phyloP scores from a whole-genome alignment of 2,797 vertebrate species.

The Pterois miles region DNA sequence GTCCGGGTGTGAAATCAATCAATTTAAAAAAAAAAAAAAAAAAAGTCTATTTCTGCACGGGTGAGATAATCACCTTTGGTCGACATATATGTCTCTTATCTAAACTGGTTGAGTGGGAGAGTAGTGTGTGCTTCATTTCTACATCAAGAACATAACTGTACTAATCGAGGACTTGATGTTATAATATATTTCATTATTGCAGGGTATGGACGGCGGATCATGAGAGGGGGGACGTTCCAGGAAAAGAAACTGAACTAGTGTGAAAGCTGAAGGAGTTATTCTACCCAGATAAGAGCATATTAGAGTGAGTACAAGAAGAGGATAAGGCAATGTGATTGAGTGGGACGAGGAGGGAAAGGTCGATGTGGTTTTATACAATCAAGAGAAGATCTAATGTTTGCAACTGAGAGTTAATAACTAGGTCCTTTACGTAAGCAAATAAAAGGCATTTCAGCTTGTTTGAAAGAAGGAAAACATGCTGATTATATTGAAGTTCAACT shows the following conservation, averaged over 20 bases:
- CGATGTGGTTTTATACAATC: background rate
- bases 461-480: conserved; percentile 9
- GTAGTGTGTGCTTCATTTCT: background rate
- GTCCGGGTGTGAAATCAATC: background rate
- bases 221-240: background rate
- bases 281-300: conserved; percentile 30
- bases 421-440: background rate
- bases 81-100: background rate
- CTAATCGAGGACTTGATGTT: conserved; percentile 27
- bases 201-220: background rate
- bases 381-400: conserved; percentile 10
- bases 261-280: conserved; percentile 28
- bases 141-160: conserved; percentile 23
- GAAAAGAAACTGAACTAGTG: conserved; percentile 10
- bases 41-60: background rate
- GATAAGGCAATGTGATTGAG: conserved; percentile 27
- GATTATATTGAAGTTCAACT: conserved; percentile 18
- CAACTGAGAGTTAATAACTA: conserved; percentile 5
- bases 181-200: conserved; percentile 33
- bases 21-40: background rate
- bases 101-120: conserved; percentile 15
- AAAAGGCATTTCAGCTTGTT: background rate
- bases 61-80: background rate
- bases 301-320: background rate
- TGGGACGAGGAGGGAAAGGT: background rate